Evolutionary conservation across 2,888 invertebrate species (phyloP).

Genomic region (Drosophila atripex): DNA sequence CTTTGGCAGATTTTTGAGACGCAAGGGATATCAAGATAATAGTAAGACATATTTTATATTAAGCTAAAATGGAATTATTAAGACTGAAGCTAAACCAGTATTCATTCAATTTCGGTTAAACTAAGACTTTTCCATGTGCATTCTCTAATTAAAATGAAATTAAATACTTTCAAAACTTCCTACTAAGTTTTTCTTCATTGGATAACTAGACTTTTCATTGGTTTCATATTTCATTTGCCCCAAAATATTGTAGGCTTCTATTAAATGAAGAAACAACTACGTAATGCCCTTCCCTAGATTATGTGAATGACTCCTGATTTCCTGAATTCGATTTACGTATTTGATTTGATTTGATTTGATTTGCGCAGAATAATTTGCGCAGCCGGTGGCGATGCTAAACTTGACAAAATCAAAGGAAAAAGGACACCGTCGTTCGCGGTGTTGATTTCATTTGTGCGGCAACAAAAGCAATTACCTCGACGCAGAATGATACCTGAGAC

Average conservation of each 20-base stretch:
- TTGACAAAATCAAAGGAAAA: constrained; percentile 61
- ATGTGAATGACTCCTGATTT: constrained; percentile 7
- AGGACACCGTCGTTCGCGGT: constrained; percentile 38
- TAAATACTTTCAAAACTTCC: too few species aligned
- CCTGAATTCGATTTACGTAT: constrained; percentile 59
- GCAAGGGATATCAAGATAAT: constrained; percentile 5
- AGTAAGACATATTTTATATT: neutral
- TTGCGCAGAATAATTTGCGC: constrained; percentile 75
- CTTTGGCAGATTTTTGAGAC: neutral
- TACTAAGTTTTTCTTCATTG: too few species aligned
- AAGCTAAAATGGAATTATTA: neutral
- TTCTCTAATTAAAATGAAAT: too few species aligned
- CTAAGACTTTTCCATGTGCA: neutral
- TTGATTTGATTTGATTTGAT: constrained; percentile 70
- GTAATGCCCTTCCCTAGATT: neutral
- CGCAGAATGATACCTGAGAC: constrained; percentile 35
- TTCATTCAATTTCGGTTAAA: neutral
- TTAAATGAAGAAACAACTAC: neutral
- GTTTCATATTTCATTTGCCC: neutral
- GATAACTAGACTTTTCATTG: neutral
- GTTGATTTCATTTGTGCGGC: constrained; percentile 72
- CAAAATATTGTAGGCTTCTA: neutral
- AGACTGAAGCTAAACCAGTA: neutral
- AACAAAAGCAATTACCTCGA: constrained; percentile 73
- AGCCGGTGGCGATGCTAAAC: constrained; percentile 66